Evolutionary conservation across 2,113 vertebrate species (phyloP).

Genomic region (Poicephalus meyeri): DNA sequence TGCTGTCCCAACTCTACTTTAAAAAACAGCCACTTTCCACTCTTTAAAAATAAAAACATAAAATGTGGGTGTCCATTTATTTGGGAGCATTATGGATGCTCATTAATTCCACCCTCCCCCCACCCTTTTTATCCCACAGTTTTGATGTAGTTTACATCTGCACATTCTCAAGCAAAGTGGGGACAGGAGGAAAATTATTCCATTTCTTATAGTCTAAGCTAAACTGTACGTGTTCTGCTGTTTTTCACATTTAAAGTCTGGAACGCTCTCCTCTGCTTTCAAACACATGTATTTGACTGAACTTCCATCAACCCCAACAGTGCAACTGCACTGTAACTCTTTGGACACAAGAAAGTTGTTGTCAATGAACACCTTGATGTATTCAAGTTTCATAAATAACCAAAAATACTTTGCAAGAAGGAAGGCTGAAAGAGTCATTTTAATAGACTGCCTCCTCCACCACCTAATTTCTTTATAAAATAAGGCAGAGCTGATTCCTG

Average conservation of each 20-base stretch:
- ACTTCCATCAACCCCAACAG: constrained; percentile 60
- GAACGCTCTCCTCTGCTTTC: constrained; percentile 33
- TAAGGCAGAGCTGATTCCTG: constrained; percentile 46
- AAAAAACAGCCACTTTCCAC: not conserved
- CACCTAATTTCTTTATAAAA: constrained; percentile 52
- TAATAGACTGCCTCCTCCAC: constrained; percentile 14
- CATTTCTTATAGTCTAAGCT: constrained; percentile 15
- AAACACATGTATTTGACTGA: constrained; percentile 62
- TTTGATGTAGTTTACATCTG: constrained; percentile 43
- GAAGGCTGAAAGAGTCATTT: constrained; percentile 1
- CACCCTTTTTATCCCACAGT: not conserved
- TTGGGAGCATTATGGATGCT: not conserved
- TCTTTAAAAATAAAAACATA: not conserved
- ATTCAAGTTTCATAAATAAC: constrained; percentile 44
- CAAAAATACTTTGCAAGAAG: constrained; percentile 32
- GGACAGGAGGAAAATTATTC: not conserved
- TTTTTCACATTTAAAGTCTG: constrained; percentile 73
- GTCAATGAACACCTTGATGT: constrained; percentile 70
- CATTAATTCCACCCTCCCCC: not conserved
- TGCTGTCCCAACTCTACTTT: not conserved
- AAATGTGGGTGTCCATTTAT: not conserved
- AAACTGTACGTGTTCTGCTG: constrained; percentile 52
- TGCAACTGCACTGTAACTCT: constrained; percentile 45
- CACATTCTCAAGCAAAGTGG: constrained; percentile 38
- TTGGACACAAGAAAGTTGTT: constrained; percentile 71